Evolutionary conservation across 53 echinoderm and acorn worm species (phyloP).

Genomic region (Glandiceps talaboti): DNA sequence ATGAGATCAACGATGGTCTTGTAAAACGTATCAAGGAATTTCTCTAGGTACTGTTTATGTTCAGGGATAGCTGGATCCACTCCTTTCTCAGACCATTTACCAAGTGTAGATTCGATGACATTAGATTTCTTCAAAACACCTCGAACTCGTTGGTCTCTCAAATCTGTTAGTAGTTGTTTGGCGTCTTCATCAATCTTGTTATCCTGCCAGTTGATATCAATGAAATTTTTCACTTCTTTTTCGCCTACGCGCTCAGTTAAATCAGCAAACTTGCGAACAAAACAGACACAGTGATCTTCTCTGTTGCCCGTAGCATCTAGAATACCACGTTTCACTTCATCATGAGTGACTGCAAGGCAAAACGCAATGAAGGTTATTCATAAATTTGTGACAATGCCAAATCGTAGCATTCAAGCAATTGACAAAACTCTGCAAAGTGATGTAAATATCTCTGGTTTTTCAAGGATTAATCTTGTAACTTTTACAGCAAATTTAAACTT

Average conservation of each 20-base stretch:
- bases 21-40: slow-evolving; percentile 25
- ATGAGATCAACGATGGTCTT: slow-evolving; percentile 21
- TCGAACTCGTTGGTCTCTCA: slow-evolving; percentile 11
- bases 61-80: slow-evolving; percentile 3
- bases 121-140: slow-evolving; percentile 9
- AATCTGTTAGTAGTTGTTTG: slow-evolving; percentile 15
- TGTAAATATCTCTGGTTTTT: too few species aligned
- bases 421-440: too few species aligned
- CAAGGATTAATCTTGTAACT: too few species aligned
- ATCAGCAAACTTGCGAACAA: slow-evolving; percentile 21
- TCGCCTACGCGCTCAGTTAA: slow-evolving; percentile 8
- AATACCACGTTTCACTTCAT: slow-evolving; percentile 24
- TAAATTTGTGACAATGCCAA: too few species aligned
- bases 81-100: slow-evolving; percentile 24
- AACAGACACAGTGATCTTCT: slow-evolving; percentile 31
- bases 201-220: slow-evolving; percentile 9
- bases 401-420: too few species aligned
- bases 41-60: slow-evolving; percentile 12
- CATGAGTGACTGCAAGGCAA: slow-evolving; percentile 23
- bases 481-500: too few species aligned
- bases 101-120: slow-evolving; percentile 14
- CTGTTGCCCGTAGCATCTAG: not conserved
- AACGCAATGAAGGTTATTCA: too few species aligned
- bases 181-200: slow-evolving; percentile 20
- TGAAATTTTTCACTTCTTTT: slow-evolving; percentile 17